phyloP scores from a whole-genome alignment of 2,113 vertebrate species.

The Meriones unguiculatus region DNA sequence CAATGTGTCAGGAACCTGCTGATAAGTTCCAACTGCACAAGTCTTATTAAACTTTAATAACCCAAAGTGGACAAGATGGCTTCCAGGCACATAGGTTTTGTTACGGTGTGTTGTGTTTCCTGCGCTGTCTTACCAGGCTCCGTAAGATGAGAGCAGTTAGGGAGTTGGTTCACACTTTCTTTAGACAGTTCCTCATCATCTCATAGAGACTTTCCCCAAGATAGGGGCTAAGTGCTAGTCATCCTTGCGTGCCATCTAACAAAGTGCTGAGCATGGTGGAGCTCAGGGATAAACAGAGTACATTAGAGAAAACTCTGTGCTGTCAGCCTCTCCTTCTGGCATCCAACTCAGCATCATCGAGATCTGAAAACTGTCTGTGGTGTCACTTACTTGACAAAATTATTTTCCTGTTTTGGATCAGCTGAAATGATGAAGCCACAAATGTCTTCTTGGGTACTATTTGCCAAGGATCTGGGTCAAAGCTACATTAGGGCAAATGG shows the following conservation, averaged over 20 bases:
- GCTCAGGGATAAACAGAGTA: too few species aligned
- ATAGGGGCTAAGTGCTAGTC: neutral
- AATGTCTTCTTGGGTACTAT: neutral
- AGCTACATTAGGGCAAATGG: neutral
- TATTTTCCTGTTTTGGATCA: constrained; percentile 4
- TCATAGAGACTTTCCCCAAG: neutral
- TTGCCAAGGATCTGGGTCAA: neutral
- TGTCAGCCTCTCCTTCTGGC: constrained; percentile 8
- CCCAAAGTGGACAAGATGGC: constrained; percentile 5
- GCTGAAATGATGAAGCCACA: neutral
- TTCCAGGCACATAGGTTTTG: neutral
- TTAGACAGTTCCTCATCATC: constrained; percentile 28
- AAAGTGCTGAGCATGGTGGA: neutral
- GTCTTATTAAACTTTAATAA: constrained; percentile 52
- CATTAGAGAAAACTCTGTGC: neutral
- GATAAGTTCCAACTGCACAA: constrained; percentile 1
- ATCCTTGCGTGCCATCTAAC: neutral
- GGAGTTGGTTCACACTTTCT: neutral
- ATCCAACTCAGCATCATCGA: neutral
- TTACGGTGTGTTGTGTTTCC: neutral
- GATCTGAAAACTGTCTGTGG: neutral
- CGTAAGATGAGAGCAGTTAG: neutral
- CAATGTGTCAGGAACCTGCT: neutral
- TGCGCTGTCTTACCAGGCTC: neutral
- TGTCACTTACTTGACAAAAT: constrained; percentile 26